Evolutionary conservation across 2,888 invertebrate genomes (phyloP), one percentile per base, ranked within the genome.

Genomic region (Calephelis perditalis): DNA sequence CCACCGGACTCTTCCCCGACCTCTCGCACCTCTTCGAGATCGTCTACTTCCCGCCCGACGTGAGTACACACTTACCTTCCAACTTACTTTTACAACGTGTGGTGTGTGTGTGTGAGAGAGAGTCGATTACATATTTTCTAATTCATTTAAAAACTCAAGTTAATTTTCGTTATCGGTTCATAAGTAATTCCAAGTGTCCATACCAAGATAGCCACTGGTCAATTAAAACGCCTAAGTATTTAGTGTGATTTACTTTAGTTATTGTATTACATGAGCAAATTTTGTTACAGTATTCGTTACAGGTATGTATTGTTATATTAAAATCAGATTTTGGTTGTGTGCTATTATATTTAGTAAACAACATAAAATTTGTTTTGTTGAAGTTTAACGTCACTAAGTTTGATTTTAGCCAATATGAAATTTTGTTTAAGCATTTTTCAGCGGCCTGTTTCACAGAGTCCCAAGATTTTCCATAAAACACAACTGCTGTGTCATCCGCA

Each of bases 21-120:
- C 87, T 99, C 64, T 94, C 96, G 60, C 92, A 93, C 66, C 95
- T 97, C 82, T 98, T 99, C 90, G 98, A 99, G 92, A 96, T 99
- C 67, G 97, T 99, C 8, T 95, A 97, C 76, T 97, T 99, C 83
- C 98, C 98, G 56, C 87, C 93, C 15, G 96, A 98, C 79, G 98
- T 98, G 87, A 93, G 94, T 91, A 67, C 60, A 43, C 10, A 7
- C 44, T 45, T 59, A 15, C 12, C n/a, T 15, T 15, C 15, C 15
- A 15, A 37, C n/a, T n/a, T 36, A 2, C 5, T 36, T 37, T 10
- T 37, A 35, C 36, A 37, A 9, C 5, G 37, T 9, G 9, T 65
- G n/a, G n/a, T n/a, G n/a, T n/a, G n/a, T n/a, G n/a, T n/a, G n/a
- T n/a, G n/a, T n/a, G n/a, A 15, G 15, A 15, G 15, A 15, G 15